A percentile compares a stretch with the other conserved stretches of the same genome.
Evolutionary conservation across 2,888 invertebrate genomes (phyloP).

Genomic region (Xanthorhoe designata): DNA sequence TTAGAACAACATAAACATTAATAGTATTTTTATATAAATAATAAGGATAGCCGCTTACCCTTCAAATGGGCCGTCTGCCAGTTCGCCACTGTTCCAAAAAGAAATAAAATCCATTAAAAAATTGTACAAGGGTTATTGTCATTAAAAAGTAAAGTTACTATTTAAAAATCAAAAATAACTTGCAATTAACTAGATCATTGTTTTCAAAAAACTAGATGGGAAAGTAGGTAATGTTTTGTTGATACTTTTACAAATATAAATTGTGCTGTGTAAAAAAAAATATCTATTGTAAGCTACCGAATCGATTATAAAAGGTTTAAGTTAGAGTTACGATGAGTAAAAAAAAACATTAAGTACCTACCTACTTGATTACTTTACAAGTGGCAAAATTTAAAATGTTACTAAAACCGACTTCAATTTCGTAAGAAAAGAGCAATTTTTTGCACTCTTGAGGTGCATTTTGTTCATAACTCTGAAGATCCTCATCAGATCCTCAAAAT

Average conservation of each 20-base stretch:
- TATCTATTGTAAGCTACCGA: slow-evolving; percentile 10
- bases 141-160: slow-evolving; percentile 13
- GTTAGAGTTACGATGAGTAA: not conserved
- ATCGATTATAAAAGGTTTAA: not conserved
- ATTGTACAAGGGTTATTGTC: slow-evolving; percentile 31
- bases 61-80: slow-evolving; percentile 40
- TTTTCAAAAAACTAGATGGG: not conserved
- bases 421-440: too few relatives aligned
- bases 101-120: slow-evolving; percentile 37
- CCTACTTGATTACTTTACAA: too few relatives aligned
- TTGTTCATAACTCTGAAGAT: too few relatives aligned
- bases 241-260: not conserved
- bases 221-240: not conserved
- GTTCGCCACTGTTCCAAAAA: slow-evolving; percentile 41
- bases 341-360: too few relatives aligned
- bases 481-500: too few relatives aligned
- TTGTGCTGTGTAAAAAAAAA: not conserved
- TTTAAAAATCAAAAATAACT: not conserved
- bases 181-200: not conserved
- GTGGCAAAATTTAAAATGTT: too few relatives aligned
- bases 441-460: too few relatives aligned
- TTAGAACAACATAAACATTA: slow-evolving; percentile 5
- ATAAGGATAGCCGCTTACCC: slow-evolving; percentile 35
- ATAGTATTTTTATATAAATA: slow-evolving; percentile 18
- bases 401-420: too few relatives aligned